Conservation (phyloP, 2,113 vertebrate genomes). For the Alectura lathami region DNA sequence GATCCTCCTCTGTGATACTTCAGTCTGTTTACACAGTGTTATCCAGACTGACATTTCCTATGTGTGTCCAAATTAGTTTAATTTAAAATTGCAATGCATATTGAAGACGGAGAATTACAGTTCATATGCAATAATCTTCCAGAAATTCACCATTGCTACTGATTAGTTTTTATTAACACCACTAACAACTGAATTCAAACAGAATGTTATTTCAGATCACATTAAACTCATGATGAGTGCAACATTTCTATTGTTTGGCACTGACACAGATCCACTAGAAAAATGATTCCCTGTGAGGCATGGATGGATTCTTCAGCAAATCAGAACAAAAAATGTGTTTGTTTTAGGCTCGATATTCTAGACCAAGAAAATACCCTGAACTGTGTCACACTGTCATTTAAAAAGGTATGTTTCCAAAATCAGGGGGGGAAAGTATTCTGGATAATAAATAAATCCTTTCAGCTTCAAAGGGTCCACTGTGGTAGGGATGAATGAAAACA, state of each 20-base stretch:
- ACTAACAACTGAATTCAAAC: constrained; percentile 51
- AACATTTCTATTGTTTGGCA: constrained; percentile 59
- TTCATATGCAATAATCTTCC: constrained; percentile 23
- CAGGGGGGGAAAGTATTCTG: constrained; percentile 70
- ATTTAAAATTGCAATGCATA: constrained; percentile 68
- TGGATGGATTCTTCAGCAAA: constrained; percentile 56
- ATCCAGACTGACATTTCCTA: constrained; percentile 61
- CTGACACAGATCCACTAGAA: constrained; percentile 62
- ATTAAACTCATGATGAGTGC: constrained; percentile 33
- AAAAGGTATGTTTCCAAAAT: constrained; percentile 78
- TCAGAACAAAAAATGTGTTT: constrained; percentile 44
- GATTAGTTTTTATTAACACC: constrained; percentile 72
- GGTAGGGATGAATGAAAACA: constrained; percentile 72
- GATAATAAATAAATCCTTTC: constrained; percentile 82
- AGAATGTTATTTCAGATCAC: constrained; percentile 65
- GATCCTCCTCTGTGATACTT: constrained; percentile 58
- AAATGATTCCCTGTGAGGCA: constrained; percentile 32
- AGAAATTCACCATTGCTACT: constrained; percentile 64
- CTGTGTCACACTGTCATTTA: constrained; percentile 74
- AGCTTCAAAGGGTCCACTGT: constrained; percentile 74
- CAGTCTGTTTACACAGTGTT: constrained; percentile 53
- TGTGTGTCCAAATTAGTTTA: constrained; percentile 65
- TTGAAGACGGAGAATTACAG: constrained; percentile 69
- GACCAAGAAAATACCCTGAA: constrained; percentile 71
- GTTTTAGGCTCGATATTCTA: constrained; percentile 70